These are phyloP conservation scores for Synergus laeviventris DNA, from an alignment of 2,888 invertebrate species.

Conservation along the genomic window DNA sequence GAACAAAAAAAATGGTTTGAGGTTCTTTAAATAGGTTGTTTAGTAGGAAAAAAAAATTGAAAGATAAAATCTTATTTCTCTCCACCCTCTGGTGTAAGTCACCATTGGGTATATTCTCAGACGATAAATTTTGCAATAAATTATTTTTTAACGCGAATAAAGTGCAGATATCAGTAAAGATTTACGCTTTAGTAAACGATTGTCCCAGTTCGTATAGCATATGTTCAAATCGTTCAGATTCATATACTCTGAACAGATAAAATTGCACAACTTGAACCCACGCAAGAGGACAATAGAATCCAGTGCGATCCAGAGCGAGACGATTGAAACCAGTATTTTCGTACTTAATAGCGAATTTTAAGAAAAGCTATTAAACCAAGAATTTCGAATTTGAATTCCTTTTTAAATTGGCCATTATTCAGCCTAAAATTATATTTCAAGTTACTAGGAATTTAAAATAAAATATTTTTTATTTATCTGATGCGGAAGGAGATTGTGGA, in stretches of 20 bases:
- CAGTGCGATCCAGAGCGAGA: conserved; percentile 64
- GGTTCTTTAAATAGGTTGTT: not conserved
- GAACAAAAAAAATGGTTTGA: not conserved
- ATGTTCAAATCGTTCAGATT: conserved; percentile 37
- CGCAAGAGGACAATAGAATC: conserved; percentile 64
- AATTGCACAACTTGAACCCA: conserved; percentile 58
- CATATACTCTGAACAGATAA: conserved; percentile 38
- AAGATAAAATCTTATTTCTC: too few species aligned
- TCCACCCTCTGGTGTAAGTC: not conserved
- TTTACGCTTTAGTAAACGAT: conserved; percentile 15
- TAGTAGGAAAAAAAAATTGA: not conserved
- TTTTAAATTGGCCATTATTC: not conserved
- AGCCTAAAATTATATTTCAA: not conserved
- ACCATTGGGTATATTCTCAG: not conserved
- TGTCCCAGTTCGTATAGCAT: conserved; percentile 23
- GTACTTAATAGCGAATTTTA: conserved; percentile 22
- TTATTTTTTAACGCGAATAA: conserved; percentile 13
- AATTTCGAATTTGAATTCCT: not conserved
- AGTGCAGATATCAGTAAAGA: conserved; percentile 12
- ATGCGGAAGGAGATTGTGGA: not conserved
- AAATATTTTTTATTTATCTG: not conserved
- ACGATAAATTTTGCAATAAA: conserved; percentile 7
- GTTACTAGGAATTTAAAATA: not conserved
- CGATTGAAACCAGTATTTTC: conserved; percentile 53
- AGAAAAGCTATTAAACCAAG: conserved; percentile 10